Percentiles rank a stretch among this genome's conserved stretches.
These are phyloP conservation scores for Caenorhabditis latens DNA, from an alignment of 1,140 invertebrate species.

Conservation along the genomic window DNA sequence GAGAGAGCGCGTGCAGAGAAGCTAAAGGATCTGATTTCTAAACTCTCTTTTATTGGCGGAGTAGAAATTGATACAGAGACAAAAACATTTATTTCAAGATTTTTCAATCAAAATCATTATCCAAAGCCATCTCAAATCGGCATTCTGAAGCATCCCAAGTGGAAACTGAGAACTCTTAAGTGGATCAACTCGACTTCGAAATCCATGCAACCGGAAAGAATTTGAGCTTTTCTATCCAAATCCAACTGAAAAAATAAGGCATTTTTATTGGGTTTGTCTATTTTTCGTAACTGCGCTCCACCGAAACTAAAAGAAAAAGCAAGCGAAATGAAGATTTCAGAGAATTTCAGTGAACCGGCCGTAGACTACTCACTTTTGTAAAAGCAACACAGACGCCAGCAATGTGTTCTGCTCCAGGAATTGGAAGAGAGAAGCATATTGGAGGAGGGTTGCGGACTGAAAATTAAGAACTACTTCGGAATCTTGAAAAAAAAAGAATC, in stretches of 20 bases:
- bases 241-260: slow-evolving; percentile 41
- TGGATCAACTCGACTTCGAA: slow-evolving; percentile 58
- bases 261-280: not conserved
- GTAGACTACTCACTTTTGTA: slow-evolving; percentile 28
- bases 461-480: not conserved
- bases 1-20: too few relatives aligned
- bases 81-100: not conserved
- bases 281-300: not conserved
- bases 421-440: slow-evolving; percentile 50
- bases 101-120: not conserved
- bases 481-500: not conserved
- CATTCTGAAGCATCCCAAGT: slow-evolving; percentile 59
- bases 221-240: slow-evolving; percentile 34
- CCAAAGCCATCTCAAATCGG: slow-evolving; percentile 52
- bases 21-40: too few relatives aligned
- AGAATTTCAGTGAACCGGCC: too few relatives aligned
- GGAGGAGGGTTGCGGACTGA: slow-evolving; percentile 60
- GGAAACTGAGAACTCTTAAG: slow-evolving; percentile 37
- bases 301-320: too few relatives aligned
- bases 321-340: too few relatives aligned
- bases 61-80: too few relatives aligned
- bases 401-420: slow-evolving; percentile 44
- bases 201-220: slow-evolving; percentile 57
- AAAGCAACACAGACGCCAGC: slow-evolving; percentile 58
- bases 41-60: too few relatives aligned